Base-by-base conservation (phyloP, 2,888 invertebrate genomes). In the Monoplex corrugatus region DNA sequence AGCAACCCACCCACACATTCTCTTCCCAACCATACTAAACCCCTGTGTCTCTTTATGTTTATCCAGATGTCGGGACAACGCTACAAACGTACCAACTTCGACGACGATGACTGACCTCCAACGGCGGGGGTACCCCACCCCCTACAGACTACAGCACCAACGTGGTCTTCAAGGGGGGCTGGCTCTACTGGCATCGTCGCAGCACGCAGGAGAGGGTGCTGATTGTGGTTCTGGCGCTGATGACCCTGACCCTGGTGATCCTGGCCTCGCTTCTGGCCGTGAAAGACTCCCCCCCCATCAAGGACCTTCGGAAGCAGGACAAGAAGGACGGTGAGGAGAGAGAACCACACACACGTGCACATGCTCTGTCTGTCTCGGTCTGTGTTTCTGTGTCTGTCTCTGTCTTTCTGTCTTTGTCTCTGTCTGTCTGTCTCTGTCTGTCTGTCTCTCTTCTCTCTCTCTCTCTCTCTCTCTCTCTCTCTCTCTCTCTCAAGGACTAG, bases 71-170 rank as follows among this genome's bases (percentile, higher is more conserved):
- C 95, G 23, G 94, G 94, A 78, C 95, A 96, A 91, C 94, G 95
- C 89, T 96, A 96, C 92, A 95, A 94, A 89, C 93, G 95, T 44
- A 96, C 96, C 35, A 95, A 95, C 91, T 95, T 96, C 91, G 96
- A 96, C n/a, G 95, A 96, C 87, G 96, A 96, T 88, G 95, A 95
- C 92, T 90, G 63, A 91, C 94, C 38, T 94, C 95, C 0, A 94
- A 93, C 44, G 94, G 93, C n/a, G 94, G 95, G 57, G 94, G 95
- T 28, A 95, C 95, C 0, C 94, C 95, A 5, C 93, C 10, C 6
- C 93, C 93, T 5, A 89, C 93, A 44, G 95, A 94, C 90, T 95
- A 94, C 90, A 92, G 93, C 90, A 92, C 95, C 28, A 92, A 93
- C 80, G 93, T 95, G 16, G 92, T 92, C 38, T 95, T 95, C 90